Base-by-base conservation (phyloP, 2,797 vertebrate species). In the Petrocephalus schoutedeni region DNA sequence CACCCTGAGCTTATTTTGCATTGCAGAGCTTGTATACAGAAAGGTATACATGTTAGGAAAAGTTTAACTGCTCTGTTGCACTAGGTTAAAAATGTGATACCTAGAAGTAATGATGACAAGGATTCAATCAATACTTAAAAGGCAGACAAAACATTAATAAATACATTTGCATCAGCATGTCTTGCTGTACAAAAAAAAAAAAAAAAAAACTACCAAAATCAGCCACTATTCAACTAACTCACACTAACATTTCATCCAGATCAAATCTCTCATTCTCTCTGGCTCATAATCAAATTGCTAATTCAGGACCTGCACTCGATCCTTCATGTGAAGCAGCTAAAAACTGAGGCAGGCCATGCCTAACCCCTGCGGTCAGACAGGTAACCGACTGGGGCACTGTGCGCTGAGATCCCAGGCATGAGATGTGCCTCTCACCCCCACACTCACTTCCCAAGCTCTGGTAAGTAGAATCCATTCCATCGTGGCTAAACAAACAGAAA, bases 1-100 rank as follows among this genome's bases (percentile, higher is more conserved):
- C 7, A 80, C 41, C 74, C 41, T 71, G 67, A 71, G 67, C 67
- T 80, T 49, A 80, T 80, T 80, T 80, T 80, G 41, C 74, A 80
- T 49, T 49, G 19, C 16, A 45, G 71, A 77, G 9, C 71, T 77
- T 77, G n/a, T n/a, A n/a, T n/a, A n/a, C n/a, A n/a, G n/a, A 45
- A 45, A 45, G 41, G 41, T 45, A 45, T 45, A 45, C 41, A 45
- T 49, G 45, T 49, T 19, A 28, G 67, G 67, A 49, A 49, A 80
- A n/a, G 41, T n/a, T 80, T 16, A 80, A 80, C 45, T 80, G 49
- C 74, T 49, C 36, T 45, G 41, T 80, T n/a, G 41, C 74, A 80
- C 41, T 80, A 49, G 74, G 41, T 16, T 28, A 80, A 80, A 49
- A 80, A 80, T 36, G 45, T 80, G 74, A 80, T 71, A 71, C 67